Percentiles rank a stretch among this genome's conserved stretches.
Conservation (phyloP, 2,113 vertebrate species). For the Trochalopteron elliotii region DNA sequence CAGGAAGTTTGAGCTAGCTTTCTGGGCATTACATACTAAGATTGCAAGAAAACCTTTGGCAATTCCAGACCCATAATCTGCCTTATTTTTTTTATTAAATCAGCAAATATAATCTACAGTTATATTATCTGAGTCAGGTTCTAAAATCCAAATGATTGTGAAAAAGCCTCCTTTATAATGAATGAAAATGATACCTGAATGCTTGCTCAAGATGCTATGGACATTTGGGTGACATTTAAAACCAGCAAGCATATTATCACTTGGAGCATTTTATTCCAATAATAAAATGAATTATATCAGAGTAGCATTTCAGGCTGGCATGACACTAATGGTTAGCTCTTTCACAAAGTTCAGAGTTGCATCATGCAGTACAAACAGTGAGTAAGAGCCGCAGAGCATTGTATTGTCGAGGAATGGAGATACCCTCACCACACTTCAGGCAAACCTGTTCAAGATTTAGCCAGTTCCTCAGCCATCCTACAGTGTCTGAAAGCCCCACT, state of each 20-base stretch:
- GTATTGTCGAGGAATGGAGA: neutral
- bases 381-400: neutral
- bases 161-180: neutral
- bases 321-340: neutral
- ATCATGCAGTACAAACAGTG: neutral
- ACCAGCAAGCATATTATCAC: neutral
- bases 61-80: neutral
- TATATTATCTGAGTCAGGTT: neutral
- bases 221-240: constrained; percentile 13
- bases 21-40: neutral
- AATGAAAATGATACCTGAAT: neutral
- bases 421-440: neutral
- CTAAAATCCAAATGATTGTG: neutral
- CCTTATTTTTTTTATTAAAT: neutral
- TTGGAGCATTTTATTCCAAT: neutral
- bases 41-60: neutral
- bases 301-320: neutral
- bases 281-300: neutral
- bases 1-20: neutral
- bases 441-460: neutral
- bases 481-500: neutral
- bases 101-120: neutral
- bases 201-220: neutral
- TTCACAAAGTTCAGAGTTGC: neutral
- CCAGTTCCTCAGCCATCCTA: neutral